These are phyloP conservation scores for Clarias macrocephalus DNA, from an alignment of 2,113 vertebrate species.

Conservation along the genomic window DNA sequence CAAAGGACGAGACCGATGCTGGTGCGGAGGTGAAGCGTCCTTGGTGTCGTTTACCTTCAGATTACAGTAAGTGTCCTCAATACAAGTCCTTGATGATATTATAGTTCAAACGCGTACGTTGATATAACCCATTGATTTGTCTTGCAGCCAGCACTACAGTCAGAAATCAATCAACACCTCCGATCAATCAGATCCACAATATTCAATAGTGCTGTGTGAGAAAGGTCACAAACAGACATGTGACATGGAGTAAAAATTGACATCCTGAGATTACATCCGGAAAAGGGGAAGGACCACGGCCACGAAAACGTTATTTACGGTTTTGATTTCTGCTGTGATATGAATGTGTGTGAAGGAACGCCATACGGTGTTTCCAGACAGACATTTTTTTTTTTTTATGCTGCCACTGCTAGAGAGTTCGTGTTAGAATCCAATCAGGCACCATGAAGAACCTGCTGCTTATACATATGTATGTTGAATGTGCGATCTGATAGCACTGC, in stretches of 20 bases:
- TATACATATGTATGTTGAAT: slow-evolving; percentile 9
- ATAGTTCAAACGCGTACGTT: neutral
- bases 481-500: neutral
- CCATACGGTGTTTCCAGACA: neutral
- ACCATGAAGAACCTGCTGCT: neutral
- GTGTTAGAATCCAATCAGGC: neutral
- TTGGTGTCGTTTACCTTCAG: neutral
- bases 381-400: neutral
- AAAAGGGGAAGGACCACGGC: neutral
- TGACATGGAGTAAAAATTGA: neutral
- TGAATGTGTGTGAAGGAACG: neutral
- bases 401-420: neutral
- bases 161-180: neutral
- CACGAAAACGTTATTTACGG: neutral
- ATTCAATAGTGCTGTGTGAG: neutral
- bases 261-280: neutral
- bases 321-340: neutral
- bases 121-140: neutral
- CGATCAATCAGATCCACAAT: neutral
- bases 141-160: neutral
- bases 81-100: neutral
- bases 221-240: neutral
- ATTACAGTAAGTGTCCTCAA: neutral
- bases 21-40: neutral
- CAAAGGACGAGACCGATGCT: neutral